These are phyloP conservation scores for Disparrhopalites patrizii DNA, from an alignment of 2,888 invertebrate genomes.

Conservation along the genomic window DNA sequence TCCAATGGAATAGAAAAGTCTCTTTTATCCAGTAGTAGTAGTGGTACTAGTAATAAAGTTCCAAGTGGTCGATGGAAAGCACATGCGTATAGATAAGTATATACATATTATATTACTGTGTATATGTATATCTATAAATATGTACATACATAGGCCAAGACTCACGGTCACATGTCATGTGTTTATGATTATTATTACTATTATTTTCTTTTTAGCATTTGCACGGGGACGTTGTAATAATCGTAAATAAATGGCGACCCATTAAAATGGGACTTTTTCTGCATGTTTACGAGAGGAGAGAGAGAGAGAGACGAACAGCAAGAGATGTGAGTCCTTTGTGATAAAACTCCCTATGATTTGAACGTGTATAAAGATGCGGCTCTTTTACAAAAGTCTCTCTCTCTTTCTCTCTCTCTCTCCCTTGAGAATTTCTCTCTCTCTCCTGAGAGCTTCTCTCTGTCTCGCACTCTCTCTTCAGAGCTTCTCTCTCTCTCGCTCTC, in stretches of 20 bases:
- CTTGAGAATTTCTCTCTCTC: too few relatives aligned
- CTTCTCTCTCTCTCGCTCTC: too few relatives aligned
- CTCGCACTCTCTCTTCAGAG: too few relatives aligned
- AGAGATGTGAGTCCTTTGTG: not conserved
- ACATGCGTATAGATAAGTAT: not conserved
- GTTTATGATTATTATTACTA: too few relatives aligned
- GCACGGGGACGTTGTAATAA: conserved; percentile 5
- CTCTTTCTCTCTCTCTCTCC: too few relatives aligned
- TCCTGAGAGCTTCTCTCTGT: too few relatives aligned
- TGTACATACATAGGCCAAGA: too few relatives aligned
- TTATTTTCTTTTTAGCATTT: conserved; percentile 6
- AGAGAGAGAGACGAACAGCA: not conserved
- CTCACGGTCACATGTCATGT: too few relatives aligned
- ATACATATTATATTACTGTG: not conserved
- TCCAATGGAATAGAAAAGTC: too few relatives aligned
- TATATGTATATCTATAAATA: not conserved
- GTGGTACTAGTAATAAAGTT: too few relatives aligned
- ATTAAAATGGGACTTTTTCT: conserved; percentile 19
- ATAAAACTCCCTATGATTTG: too few relatives aligned
- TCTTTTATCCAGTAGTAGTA: too few relatives aligned
- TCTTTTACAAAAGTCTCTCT: not conserved
- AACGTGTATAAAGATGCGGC: not conserved
- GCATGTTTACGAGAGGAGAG: conserved; percentile 1
- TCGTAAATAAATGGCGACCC: conserved; percentile 33
- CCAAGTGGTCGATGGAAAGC: not conserved